Conservation (phyloP, 2,113 vertebrate genomes). For the Antechinus flavipes region DNA sequence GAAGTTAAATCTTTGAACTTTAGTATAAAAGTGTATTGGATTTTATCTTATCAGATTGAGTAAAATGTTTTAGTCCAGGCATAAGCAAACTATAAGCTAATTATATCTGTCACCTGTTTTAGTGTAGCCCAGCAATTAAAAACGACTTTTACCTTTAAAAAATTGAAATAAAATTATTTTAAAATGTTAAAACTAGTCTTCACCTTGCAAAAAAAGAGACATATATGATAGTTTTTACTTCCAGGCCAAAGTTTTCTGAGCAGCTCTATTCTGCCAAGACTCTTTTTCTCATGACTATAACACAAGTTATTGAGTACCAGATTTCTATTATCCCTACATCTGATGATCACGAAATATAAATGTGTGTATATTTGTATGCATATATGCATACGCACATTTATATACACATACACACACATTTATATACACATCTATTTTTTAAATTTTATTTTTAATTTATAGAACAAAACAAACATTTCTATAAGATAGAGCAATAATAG, state of each 20-base stretch:
- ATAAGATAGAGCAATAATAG: too few species aligned
- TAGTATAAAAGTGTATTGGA: neutral
- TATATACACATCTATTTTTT: too few species aligned
- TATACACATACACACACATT: too few species aligned
- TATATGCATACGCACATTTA: too few species aligned
- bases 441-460: too few species aligned
- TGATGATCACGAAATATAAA: neutral
- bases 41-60: neutral
- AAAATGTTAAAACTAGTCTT: neutral
- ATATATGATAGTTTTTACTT: neutral
- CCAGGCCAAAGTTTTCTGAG: neutral
- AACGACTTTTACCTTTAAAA: too few species aligned
- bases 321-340: neutral
- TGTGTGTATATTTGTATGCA: too few species aligned
- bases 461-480: too few species aligned
- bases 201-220: neutral
- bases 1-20: neutral
- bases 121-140: neutral
- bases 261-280: neutral
- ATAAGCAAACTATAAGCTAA: neutral
- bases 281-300: neutral
- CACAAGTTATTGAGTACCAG: neutral
- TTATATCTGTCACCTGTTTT: neutral
- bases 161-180: neutral
- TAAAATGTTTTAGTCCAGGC: neutral